Conservation (phyloP, 1,140 invertebrate genomes). For the Meloidogyne chitwoodi region DNA sequence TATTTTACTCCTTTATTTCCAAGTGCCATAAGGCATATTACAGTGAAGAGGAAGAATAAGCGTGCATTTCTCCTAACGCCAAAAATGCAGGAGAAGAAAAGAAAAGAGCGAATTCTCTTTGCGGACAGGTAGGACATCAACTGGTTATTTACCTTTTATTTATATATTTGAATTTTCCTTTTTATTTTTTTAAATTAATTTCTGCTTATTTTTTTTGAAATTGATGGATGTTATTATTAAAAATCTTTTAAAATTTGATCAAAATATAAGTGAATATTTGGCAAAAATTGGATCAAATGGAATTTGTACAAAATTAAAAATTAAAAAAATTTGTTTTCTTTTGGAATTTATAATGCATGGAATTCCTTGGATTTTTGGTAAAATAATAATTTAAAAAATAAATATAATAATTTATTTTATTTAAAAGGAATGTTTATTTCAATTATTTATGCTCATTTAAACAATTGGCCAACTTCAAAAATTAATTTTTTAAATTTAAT, state of each 20-base stretch:
- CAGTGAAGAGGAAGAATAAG: too few species aligned
- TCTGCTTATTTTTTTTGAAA: not conserved
- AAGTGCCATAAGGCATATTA: too few species aligned
- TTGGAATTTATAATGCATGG: not conserved
- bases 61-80: too few species aligned
- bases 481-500: not conserved
- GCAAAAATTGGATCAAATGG: not conserved
- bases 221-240: not conserved
- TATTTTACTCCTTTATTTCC: too few species aligned
- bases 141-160: too few species aligned
- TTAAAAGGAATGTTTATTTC: not conserved
- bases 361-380: not conserved
- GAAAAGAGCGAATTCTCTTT: too few species aligned
- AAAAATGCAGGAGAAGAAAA: too few species aligned
- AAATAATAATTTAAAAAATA: too few species aligned
- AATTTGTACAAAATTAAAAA: not conserved
- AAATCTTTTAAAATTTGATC: not conserved
- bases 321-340: not conserved
- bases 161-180: not conserved
- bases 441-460: not conserved
- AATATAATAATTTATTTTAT: not conserved
- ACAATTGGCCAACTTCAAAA: not conserved
- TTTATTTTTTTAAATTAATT: not conserved
- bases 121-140: too few species aligned
- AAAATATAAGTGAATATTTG: not conserved